Evolutionary conservation across 2,113 vertebrate genomes (phyloP), one percentile per base, ranked within the genome.

Genomic region (Planiliza haematocheilus): DNA sequence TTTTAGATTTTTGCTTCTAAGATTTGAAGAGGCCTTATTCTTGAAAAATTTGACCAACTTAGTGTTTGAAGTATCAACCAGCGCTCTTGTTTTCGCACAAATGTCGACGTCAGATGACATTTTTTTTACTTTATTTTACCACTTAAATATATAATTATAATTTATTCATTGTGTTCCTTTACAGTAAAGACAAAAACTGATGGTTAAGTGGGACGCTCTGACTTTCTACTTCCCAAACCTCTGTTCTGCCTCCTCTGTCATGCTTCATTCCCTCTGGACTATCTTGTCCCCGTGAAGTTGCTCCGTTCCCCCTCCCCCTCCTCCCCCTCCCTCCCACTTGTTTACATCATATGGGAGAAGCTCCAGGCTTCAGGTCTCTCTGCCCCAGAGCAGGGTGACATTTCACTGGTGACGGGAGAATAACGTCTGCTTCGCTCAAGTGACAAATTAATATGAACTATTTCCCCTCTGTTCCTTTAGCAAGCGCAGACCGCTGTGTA

Each of bases 331-430:
- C 57, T 68, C 60, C 74, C 46, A 70, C 73, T 74, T 65, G 64
- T 81, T 86, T 62, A 74, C 77, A 79, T 88, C 50, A 62, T 81
- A 68, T 52, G 7, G 4, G 8, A 67, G 21, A 66, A 58, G 20
- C 63, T 73, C 16, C 10, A n/a, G 24, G 57, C 72, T 45, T 55
- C 18, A 1, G 60, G 53, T 53, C 57, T 21, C 17, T 30, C 21
- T 55, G 38, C 43, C 74, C 69, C 64, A 10, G 34, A 78, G 71
- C 62, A 71, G 51, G 2, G 9, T 3, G 0, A 50, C 69, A 77
- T 77, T 72, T 83, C 60, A 42, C 39, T 64, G 50, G n/a, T 61
- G 70, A 82, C 56, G 53, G 45, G n/a, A 70, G 53, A 70, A 49
- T 18, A 64, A 43, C 3, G 1, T 68, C 74, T 42, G n/a, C 46